phyloP scores from a whole-genome alignment of 2,113 vertebrate species.

The Anolis sagrei region DNA sequence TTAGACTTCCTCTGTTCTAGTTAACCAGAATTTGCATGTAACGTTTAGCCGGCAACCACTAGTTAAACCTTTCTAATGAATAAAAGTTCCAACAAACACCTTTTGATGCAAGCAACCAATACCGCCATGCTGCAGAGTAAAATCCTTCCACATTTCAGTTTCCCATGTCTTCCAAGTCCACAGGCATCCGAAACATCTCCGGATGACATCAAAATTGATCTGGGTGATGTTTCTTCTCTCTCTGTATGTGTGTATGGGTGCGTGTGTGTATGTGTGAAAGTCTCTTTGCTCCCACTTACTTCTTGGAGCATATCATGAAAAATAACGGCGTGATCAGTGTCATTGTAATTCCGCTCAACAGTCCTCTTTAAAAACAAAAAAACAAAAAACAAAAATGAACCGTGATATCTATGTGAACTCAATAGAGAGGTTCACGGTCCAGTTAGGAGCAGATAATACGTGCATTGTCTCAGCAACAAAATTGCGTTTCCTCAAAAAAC shows the following conservation, averaged over 20 bases:
- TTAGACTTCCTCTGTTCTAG: slow-evolving; percentile 61
- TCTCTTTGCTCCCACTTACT: slow-evolving; percentile 55
- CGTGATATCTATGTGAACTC: slow-evolving; percentile 85
- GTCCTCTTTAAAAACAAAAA: slow-evolving; percentile 75
- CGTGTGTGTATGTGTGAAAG: slow-evolving; percentile 37
- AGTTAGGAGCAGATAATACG: slow-evolving; percentile 89
- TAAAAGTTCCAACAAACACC: slow-evolving; percentile 73
- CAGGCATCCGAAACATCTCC: slow-evolving; percentile 78
- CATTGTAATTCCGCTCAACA: slow-evolving; percentile 78
- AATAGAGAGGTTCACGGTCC: slow-evolving; percentile 86
- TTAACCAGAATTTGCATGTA: slow-evolving; percentile 68
- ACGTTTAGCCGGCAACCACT: slow-evolving; percentile 66
- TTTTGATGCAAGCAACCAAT: slow-evolving; percentile 76
- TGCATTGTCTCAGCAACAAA: slow-evolving; percentile 88
- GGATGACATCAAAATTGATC: slow-evolving; percentile 74
- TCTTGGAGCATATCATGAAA: slow-evolving; percentile 74
- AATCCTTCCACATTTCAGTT: slow-evolving; percentile 75
- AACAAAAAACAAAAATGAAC: slow-evolving; percentile 7
- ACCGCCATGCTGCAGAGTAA: slow-evolving; percentile 73
- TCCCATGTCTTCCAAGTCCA: slow-evolving; percentile 78
- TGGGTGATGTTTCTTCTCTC: slow-evolving; percentile 50
- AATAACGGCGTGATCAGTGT: slow-evolving; percentile 76
- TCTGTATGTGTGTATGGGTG: neutral
- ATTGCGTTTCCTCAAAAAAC: slow-evolving; percentile 82
- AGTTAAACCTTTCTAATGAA: slow-evolving; percentile 72